Base-by-base conservation (phyloP, 1,140 invertebrate genomes). In the Pseudomyrmex cubaensis region DNA sequence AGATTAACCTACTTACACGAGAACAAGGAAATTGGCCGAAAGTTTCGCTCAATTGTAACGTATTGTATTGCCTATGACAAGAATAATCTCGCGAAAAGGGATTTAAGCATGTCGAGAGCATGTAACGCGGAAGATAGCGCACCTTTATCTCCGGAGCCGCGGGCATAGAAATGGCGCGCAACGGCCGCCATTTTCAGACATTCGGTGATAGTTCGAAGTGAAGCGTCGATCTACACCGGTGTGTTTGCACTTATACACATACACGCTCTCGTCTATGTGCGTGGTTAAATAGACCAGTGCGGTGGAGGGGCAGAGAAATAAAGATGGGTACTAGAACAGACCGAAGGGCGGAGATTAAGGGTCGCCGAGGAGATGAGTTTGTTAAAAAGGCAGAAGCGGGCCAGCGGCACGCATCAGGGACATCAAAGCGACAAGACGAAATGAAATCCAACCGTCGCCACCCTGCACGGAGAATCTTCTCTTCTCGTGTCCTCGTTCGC, bases 391-490 rank as follows among this genome's bases (percentile, higher is more conserved):
- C 92, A 94, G 93, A 94, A 94, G 91, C 93, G 91, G 93, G 91
- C 92, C 92, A 94, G 89, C 91, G 92, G 92, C 93, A 93, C 93
- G 93, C 93, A 93, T 94, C 93, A 94, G 90, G 87, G 90, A 94
- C 93, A 94, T 94, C 93, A 94, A 94, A 94, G 93, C 88, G 92
- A 94, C 93, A 93, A 94, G 93, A 93, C 93, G 91, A 94, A 94
- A 94, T 94, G 93, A 94, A 94, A 94, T 94, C 93, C 92, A 92
- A 94, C 93, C 92, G 83, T 85, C 69, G 72, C 85, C 64, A 74
- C 85, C 75, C 87, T 78, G 73, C 77, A 88, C 82, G 85, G 85
- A 87, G 86, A 84, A 86, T 87, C 82, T 87, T 82, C 70, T 80
- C 83, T 76, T 67, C 52, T 64, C 76, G 76, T 72, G 76, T 80